A percentile compares a stretch with the other conserved stretches of the same genome.
Evolutionary conservation across 1,140 invertebrate species (phyloP).

Genomic region (Babylonia areolata): DNA sequence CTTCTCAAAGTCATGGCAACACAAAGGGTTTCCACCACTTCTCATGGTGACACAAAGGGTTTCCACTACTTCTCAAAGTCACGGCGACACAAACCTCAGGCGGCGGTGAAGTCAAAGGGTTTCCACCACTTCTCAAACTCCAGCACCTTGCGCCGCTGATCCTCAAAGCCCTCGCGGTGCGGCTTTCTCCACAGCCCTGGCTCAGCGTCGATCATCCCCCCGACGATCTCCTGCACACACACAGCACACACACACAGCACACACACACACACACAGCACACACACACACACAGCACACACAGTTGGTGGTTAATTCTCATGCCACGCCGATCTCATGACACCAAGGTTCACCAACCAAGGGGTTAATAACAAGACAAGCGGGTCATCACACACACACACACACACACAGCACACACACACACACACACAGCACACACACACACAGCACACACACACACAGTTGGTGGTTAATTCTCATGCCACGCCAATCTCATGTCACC

Average conservation of each 20-base stretch:
- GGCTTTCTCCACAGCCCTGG: slow-evolving; percentile 89
- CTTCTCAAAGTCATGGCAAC: too few species aligned
- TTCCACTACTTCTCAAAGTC: too few species aligned
- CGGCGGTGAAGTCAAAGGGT: slow-evolving; percentile 78
- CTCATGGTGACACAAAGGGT: too few species aligned
- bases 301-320: too few species aligned
- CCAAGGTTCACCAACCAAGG: too few species aligned
- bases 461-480: too few species aligned
- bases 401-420: neutral
- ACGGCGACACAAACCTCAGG: too few species aligned
- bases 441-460: neutral
- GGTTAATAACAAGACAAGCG: too few species aligned
- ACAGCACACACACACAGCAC: neutral
- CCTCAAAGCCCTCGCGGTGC: slow-evolving; percentile 83
- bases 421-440: neutral
- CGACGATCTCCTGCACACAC: slow-evolving; percentile 93
- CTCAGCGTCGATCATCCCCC: slow-evolving; percentile 94
- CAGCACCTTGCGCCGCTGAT: slow-evolving; percentile 83
- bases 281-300: neutral
- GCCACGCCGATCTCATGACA: too few species aligned
- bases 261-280: neutral
- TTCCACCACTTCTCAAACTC: slow-evolving; percentile 83
- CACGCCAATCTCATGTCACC: too few species aligned
- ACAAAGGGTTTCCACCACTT: too few species aligned
- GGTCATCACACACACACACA: neutral